phyloP scores from a whole-genome alignment of 1,140 invertebrate genomes.

The Lasaia peninsularis region DNA sequence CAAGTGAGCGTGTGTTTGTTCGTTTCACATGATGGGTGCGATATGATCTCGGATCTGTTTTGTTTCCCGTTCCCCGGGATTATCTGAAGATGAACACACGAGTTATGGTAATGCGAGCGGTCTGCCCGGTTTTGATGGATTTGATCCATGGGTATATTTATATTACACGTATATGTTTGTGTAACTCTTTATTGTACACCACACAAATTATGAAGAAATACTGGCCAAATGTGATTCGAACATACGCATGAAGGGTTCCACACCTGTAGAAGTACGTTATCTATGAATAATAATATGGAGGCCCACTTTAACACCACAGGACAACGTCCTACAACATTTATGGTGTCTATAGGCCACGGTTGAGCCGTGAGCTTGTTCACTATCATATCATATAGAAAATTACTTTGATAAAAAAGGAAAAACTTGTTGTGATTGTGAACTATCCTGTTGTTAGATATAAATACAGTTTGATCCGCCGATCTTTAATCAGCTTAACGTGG shows the following conservation, averaged over 20 bases:
- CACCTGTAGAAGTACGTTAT: no score
- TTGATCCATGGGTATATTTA: background rate
- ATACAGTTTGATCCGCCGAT: background rate
- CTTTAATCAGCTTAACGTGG: constrained; percentile 47
- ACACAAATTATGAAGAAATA: background rate
- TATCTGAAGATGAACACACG: constrained; percentile 39
- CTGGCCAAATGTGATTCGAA: no score
- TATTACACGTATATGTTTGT: no score
- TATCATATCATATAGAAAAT: no score
- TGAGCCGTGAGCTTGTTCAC: no score
- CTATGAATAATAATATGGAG: no score
- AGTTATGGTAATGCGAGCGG: constrained; percentile 31
- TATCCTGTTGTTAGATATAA: background rate
- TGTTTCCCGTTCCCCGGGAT: constrained; percentile 57
- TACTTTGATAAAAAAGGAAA: background rate
- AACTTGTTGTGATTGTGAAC: background rate
- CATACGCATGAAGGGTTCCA: no score
- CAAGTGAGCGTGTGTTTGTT: constrained; percentile 24
- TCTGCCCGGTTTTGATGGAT: constrained; percentile 9
- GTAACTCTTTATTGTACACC: no score
- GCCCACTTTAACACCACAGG: no score
- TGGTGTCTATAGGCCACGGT: no score
- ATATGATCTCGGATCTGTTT: constrained; percentile 52
- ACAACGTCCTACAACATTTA: no score
- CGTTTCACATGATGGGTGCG: constrained; percentile 30